These are phyloP conservation scores for Bubo scandiacus DNA, from an alignment of 2,113 vertebrate species.

Conservation along the genomic window DNA sequence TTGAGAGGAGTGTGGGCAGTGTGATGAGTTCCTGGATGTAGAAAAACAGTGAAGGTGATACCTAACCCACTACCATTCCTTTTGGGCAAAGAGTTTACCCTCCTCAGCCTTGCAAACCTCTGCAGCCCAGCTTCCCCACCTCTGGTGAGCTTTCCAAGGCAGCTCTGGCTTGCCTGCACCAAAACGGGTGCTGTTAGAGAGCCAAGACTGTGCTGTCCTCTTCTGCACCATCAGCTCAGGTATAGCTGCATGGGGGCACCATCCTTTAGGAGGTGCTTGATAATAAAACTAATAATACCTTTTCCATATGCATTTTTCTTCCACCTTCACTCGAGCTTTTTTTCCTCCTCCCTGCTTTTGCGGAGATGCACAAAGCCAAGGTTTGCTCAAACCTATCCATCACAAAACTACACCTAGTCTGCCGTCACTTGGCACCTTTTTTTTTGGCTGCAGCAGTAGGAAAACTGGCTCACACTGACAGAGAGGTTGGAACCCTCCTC, in stretches of 20 bases:
- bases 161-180: not conserved
- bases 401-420: slow-evolving; percentile 8
- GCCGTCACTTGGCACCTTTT: slow-evolving; percentile 22
- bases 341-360: not conserved
- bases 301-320: not conserved
- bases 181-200: not conserved
- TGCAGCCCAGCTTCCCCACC: not conserved
- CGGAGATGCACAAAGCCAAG: not conserved
- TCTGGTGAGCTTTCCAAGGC: not conserved
- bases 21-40: not conserved
- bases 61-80: not conserved
- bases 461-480: slow-evolving; percentile 6
- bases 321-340: not conserved
- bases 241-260: not conserved
- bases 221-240: not conserved
- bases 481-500: not conserved
- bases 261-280: not conserved
- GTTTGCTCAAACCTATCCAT: slow-evolving; percentile 15
- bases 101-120: not conserved
- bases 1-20: not conserved
- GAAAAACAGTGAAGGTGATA: not conserved
- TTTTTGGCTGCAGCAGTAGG: slow-evolving; percentile 48
- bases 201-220: not conserved
- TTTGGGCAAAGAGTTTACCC: not conserved
- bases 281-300: not conserved